Percentiles rank a stretch among this genome's conserved stretches.
phyloP scores from a whole-genome alignment of 2,888 invertebrate species.

The Pocota personata region DNA sequence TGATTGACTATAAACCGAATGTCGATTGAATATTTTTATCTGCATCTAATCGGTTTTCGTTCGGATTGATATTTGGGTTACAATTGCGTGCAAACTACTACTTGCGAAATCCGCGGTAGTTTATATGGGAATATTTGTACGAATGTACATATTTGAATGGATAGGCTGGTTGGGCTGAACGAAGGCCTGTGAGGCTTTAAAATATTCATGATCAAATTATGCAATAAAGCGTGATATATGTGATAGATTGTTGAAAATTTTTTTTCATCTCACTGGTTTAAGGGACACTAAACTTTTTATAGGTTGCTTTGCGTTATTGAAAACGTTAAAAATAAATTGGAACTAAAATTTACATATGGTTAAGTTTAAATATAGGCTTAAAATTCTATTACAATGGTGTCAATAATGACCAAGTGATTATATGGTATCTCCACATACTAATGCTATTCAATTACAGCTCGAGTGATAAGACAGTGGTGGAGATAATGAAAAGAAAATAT shows the following conservation, averaged over 20 bases:
- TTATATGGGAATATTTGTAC: background rate
- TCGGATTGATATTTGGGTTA: conserved; percentile 32
- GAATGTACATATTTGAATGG: background rate
- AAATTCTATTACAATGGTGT: background rate
- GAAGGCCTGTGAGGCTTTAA: conserved; percentile 18
- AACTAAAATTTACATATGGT: conserved; percentile 1
- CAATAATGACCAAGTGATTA: too few species aligned
- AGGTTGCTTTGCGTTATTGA: conserved; percentile 6
- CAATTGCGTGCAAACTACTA: conserved; percentile 57
- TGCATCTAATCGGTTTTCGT: conserved; percentile 57
- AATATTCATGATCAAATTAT: conserved; percentile 40
- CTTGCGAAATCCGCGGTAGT: background rate
- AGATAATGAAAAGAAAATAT: too few species aligned
- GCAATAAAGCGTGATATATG: conserved; percentile 12
- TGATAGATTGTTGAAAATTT: background rate
- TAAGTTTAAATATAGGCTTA: background rate
- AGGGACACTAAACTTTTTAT: conserved; percentile 18
- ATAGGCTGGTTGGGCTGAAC: background rate
- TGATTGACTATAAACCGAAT: conserved; percentile 66
- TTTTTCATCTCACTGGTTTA: background rate
- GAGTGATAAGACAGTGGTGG: too few species aligned
- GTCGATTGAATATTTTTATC: conserved; percentile 66
- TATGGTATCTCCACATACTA: too few species aligned
- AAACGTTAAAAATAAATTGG: conserved; percentile 17
- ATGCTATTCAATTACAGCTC: too few species aligned